These are phyloP conservation scores for Rhagonycha fulva DNA, from an alignment of 2,888 invertebrate species.

Conservation along the genomic window DNA sequence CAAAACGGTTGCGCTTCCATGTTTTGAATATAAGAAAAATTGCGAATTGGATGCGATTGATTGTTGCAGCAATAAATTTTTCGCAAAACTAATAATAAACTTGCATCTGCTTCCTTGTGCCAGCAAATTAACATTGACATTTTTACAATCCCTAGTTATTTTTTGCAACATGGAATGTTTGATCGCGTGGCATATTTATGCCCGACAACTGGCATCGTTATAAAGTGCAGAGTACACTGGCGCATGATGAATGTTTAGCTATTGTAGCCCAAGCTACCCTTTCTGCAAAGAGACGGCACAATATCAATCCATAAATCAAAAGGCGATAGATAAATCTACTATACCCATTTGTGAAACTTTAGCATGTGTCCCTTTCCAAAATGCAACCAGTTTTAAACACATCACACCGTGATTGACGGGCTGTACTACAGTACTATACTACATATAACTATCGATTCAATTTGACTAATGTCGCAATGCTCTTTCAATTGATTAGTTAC, in stretches of 20 bases:
- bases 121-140: conserved; percentile 54
- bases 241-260: conserved; percentile 50
- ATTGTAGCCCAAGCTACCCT: conserved; percentile 48
- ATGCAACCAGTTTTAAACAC: conserved; percentile 37
- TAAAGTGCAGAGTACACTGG: conserved; percentile 43
- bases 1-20: neutral
- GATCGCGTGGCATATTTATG: conserved; percentile 54
- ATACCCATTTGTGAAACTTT: conserved; percentile 45
- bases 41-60: conserved; percentile 8
- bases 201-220: conserved; percentile 51
- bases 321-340: conserved; percentile 53
- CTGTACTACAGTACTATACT: too few relatives aligned
- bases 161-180: conserved; percentile 44
- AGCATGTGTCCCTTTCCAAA: conserved; percentile 41
- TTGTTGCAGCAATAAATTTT: conserved; percentile 19
- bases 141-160: conserved; percentile 50
- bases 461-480: conserved; percentile 14
- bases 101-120: conserved; percentile 52
- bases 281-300: conserved; percentile 52
- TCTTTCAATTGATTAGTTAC: conserved; percentile 2
- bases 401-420: conserved; percentile 39
- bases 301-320: conserved; percentile 56
- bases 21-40: neutral
- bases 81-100: conserved; percentile 40
- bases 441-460: conserved; percentile 36